These are phyloP conservation scores for Aphaenogaster ashmeadi DNA, from an alignment of 1,140 invertebrate genomes.

Conservation along the genomic window DNA sequence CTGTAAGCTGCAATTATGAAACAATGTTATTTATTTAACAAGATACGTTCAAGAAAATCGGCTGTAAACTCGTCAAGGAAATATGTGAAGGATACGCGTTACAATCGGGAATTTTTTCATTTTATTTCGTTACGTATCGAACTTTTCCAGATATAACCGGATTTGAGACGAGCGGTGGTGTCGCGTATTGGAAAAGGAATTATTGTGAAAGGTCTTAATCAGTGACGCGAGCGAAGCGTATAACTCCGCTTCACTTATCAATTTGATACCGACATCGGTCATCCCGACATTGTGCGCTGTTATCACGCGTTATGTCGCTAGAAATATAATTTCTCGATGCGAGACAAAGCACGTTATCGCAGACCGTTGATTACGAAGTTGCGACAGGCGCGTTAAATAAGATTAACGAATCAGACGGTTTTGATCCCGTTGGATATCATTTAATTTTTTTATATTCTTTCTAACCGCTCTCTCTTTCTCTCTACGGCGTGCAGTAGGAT, in stretches of 20 bases:
- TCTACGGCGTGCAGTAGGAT: neutral
- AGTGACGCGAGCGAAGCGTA: constrained; percentile 25
- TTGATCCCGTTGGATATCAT: neutral
- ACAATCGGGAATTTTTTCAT: neutral
- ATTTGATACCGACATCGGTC: constrained; percentile 46
- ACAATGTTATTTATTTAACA: neutral
- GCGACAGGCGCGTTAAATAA: constrained; percentile 26
- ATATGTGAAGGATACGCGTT: neutral
- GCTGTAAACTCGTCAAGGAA: neutral
- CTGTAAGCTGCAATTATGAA: neutral
- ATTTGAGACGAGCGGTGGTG: neutral
- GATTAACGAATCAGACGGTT: constrained; percentile 33
- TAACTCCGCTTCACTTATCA: constrained; percentile 42
- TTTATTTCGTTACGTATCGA: neutral
- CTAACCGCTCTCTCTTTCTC: neutral
- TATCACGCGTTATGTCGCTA: neutral
- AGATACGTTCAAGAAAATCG: neutral
- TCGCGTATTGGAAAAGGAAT: constrained; percentile 43
- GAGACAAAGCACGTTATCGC: constrained; percentile 31
- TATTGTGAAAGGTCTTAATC: constrained; percentile 41
- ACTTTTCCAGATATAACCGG: neutral
- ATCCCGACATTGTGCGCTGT: constrained; percentile 17
- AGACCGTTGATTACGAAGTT: constrained; percentile 30
- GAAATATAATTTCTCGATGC: constrained; percentile 42
- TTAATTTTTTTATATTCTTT: constrained; percentile 8